These are phyloP conservation scores for Pristionchus fissidentatus DNA, from an alignment of 2,888 invertebrate genomes.

Conservation along the genomic window DNA sequence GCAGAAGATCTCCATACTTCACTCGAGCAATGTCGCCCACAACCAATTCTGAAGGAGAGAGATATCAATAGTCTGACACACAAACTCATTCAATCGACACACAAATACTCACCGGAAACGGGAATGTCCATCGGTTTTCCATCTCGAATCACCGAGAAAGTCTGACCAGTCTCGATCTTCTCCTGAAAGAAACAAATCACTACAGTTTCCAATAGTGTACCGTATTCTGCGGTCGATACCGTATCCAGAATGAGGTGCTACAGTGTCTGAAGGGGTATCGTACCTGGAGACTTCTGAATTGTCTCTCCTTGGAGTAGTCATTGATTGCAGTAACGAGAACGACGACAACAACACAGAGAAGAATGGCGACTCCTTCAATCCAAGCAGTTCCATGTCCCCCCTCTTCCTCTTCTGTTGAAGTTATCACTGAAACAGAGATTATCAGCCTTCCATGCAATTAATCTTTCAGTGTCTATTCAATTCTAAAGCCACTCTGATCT, in stretches of 20 bases:
- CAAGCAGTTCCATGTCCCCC: slow-evolving; percentile 78
- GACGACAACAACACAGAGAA: slow-evolving; percentile 79
- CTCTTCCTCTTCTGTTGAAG: slow-evolving; percentile 51
- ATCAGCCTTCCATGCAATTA: neutral
- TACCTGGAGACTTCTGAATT: slow-evolving; percentile 76
- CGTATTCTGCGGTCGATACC: neutral
- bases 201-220: neutral
- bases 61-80: slow-evolving; percentile 82
- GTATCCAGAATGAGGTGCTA: neutral
- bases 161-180: slow-evolving; percentile 96
- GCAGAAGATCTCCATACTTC: slow-evolving; percentile 89
- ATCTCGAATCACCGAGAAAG: slow-evolving; percentile 94
- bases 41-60: slow-evolving; percentile 44
- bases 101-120: slow-evolving; percentile 58
- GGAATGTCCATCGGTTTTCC: slow-evolving; percentile 93
- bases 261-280: too few relatives aligned
- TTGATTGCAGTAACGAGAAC: slow-evolving; percentile 80
- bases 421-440: neutral
- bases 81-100: slow-evolving; percentile 99
- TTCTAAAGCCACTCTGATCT: neutral
- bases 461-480: neutral
- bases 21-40: slow-evolving; percentile 59
- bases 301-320: slow-evolving; percentile 79
- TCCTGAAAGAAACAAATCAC: slow-evolving; percentile 60
- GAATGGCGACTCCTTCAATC: slow-evolving; percentile 80